Evolutionary conservation across 2,888 invertebrate species (phyloP), one percentile per base, ranked within the genome.

Genomic region (Dioctria linearis): DNA sequence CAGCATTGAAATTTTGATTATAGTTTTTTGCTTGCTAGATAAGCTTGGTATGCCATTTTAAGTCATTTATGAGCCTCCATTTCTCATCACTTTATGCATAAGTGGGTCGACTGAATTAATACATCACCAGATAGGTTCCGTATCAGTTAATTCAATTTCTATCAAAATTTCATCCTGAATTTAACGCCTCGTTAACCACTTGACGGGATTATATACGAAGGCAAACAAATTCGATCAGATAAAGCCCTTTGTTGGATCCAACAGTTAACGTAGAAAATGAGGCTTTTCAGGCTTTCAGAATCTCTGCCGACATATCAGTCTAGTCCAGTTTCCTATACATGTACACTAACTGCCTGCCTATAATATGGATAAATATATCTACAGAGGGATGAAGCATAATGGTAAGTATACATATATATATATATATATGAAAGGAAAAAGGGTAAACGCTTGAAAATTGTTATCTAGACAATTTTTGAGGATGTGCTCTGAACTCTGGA

Each of bases 181-280:
- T 81, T 78, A 82, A 82, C 80, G 80, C 82, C 80, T 82, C 82
- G 80, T 82, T 82, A 82, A 80, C 82, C 80, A 82, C 65, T 75
- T 82, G 82, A 82, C 80, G 73, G 82, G 82, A 82, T 82, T 80
- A 82, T 82, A 80, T 79, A 69, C 67, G 75, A 82, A 80, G 78
- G 80, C 80, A 82, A 82, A 80, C 81, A 82, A 80, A 82, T 82
- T 82, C 80, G 81, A 82, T 82, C 81, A 57, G 81, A 82, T 82
- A 82, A 82, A 75, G 80, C 80, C 80, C 80, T 82, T 80, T 80
- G 81, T 81, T 61, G 69, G 79, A 71, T 67, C 66, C 43, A 79
- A 39, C 75, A 75, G 46, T 75, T 75, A 75, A 75, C 75, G 75
- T 75, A 75, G 75, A 61, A 75, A 75, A 75, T 75, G 75, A 75